A percentile compares a stretch with the other conserved stretches of the same genome.
Conservation (phyloP, 2,113 vertebrate species). For the Dascyllus trimaculatus region DNA sequence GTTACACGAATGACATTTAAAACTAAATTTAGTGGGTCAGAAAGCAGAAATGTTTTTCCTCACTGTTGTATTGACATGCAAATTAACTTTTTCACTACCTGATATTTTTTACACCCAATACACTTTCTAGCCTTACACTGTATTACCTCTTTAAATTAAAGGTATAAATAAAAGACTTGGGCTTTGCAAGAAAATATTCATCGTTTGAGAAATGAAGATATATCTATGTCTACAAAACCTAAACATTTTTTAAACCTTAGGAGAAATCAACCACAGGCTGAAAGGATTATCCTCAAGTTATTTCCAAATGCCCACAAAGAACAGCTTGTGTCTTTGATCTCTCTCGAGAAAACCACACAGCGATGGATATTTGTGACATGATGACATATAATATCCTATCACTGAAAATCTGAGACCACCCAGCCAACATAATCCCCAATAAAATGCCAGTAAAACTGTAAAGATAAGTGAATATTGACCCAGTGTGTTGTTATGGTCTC, state of each 20-base stretch:
- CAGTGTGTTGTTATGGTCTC: conserved; percentile 8
- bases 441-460: conserved; percentile 24
- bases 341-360: not conserved
- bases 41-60: not conserved
- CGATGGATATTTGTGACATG: not conserved
- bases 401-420: conserved; percentile 8
- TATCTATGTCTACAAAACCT: too few species aligned
- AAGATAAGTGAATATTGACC: conserved; percentile 51
- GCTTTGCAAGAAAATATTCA: too few species aligned
- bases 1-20: not conserved
- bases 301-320: not conserved
- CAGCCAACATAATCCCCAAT: conserved; percentile 21
- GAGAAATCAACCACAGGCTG: not conserved
- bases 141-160: too few species aligned
- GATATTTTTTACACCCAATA: too few species aligned
- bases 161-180: too few species aligned
- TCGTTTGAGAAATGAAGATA: too few species aligned
- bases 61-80: not conserved
- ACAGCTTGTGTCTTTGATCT: conserved; percentile 13
- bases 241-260: not conserved
- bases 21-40: not conserved
- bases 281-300: not conserved
- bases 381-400: conserved; percentile 13
- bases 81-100: not conserved
- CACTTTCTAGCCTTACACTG: too few species aligned